Base-by-base conservation (phyloP, 2,797 vertebrate species). In the Gadopsis bispinosus region DNA sequence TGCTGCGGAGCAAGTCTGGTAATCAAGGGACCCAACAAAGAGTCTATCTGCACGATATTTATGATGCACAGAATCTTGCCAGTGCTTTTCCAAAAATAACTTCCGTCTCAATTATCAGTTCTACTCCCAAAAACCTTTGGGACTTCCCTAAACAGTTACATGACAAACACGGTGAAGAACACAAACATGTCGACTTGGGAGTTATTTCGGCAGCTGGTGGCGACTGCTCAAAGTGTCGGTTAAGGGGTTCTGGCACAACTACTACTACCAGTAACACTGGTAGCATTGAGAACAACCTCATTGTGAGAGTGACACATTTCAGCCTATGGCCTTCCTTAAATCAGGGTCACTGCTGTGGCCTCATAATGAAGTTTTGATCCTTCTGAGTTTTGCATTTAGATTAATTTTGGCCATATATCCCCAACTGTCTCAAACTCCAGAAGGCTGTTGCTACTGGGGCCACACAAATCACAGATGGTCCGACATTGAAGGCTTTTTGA, bases 11-110 rank as follows among this genome's bases (percentile, higher is more conserved):
- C 7, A 54, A 9, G 26, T 69, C 61, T 61, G 65, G 6, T 67
- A 20, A 71, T 79, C 68, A 53, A 35, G 43, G 41, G 66, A 39
- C 58, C 37, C 39, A 60, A 64, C 58, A 73, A 63, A 79, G 54
- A 70, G 37, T 11, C 43, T 7, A 58, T 55, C 67, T 37, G 62
- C 60, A 51, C 12, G 22, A 43, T 66, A 84, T 77, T 84, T 61
- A 62, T 20, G 56, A 75, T 60, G 55, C 39, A 64, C 56, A 35
- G 22, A 61, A 61, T 48, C 62, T 11, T 51, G 62, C 41, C 26
- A 17, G 14, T 0, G 45, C 20, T 68, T 69, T 43, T 35, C 66
- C n/a, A 77, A 78, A 76, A 80, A 78, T 11, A 86, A 70, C 76
- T 65, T 45, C 8, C 8, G 6, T 62, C 0, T 1, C 11, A n/a